Evolutionary conservation across 2,113 vertebrate species (phyloP).

Genomic region (Plestiodon gilberti): DNA sequence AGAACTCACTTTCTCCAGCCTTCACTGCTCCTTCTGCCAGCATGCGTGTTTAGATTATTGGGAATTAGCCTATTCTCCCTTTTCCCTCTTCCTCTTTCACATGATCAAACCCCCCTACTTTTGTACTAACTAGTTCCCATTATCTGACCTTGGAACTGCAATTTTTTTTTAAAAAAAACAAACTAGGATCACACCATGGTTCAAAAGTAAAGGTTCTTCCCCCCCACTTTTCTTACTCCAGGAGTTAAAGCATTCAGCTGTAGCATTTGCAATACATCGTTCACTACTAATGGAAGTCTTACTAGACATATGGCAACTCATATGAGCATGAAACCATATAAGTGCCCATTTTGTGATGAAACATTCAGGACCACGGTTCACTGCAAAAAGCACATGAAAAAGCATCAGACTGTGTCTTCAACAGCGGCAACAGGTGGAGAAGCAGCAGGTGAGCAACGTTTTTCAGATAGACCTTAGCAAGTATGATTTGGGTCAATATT

Average conservation of each 20-base stretch:
- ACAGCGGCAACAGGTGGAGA: slow-evolving; percentile 68
- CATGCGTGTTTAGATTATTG: too few relatives aligned
- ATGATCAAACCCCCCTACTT: too few relatives aligned
- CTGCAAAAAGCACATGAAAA: slow-evolving; percentile 94
- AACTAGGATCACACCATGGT: too few relatives aligned
- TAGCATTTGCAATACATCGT: slow-evolving; percentile 87
- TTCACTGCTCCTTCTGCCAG: too few relatives aligned
- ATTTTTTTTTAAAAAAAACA: too few relatives aligned
- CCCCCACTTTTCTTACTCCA: slow-evolving; percentile 66
- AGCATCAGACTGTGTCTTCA: slow-evolving; percentile 81
- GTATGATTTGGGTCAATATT: neutral
- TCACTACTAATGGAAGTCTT: slow-evolving; percentile 98
- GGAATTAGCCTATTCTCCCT: too few relatives aligned
- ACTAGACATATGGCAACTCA: slow-evolving; percentile 96
- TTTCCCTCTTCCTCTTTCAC: too few relatives aligned
- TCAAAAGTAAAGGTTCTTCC: too few relatives aligned
- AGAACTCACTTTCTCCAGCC: too few relatives aligned
- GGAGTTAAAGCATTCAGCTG: slow-evolving; percentile 96
- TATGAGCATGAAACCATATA: slow-evolving; percentile 89
- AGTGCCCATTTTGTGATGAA: slow-evolving; percentile 92
- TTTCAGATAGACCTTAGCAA: neutral
- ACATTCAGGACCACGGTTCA: slow-evolving; percentile 91
- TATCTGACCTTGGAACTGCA: too few relatives aligned
- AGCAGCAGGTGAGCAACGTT: slow-evolving; percentile 76
- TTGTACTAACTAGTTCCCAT: too few relatives aligned